These are phyloP conservation scores for Strigamia maritima DNA, from an alignment of 2,888 invertebrate species.

Conservation along the genomic window DNA sequence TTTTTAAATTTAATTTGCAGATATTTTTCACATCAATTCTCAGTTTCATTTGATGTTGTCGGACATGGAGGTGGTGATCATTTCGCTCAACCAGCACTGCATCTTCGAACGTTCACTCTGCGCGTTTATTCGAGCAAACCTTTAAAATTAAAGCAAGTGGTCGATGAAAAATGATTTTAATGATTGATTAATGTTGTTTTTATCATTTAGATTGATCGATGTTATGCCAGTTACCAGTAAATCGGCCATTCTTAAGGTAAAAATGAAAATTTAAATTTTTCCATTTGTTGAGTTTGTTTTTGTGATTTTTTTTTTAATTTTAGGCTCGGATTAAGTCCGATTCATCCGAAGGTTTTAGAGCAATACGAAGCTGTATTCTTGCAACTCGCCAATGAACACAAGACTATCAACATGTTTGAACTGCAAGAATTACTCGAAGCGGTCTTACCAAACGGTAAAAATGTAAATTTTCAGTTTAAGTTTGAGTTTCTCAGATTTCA, in stretches of 20 bases:
- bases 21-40: constrained; percentile 90
- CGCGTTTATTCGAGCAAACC: constrained; percentile 75
- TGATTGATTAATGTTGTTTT: background rate
- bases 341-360: constrained; percentile 68
- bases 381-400: constrained; percentile 84
- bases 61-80: constrained; percentile 76
- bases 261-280: background rate
- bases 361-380: constrained; percentile 88
- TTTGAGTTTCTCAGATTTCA: constrained; percentile 81
- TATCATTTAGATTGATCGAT: constrained; percentile 57
- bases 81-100: constrained; percentile 83
- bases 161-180: background rate
- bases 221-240: constrained; percentile 66
- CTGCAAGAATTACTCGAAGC: constrained; percentile 84
- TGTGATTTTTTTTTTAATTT: background rate
- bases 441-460: constrained; percentile 74
- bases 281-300: background rate
- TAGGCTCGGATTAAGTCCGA: constrained; percentile 63
- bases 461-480: background rate
- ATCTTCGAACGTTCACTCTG: constrained; percentile 86
- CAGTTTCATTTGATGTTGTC: constrained; percentile 75
- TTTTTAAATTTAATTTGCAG: constrained; percentile 55
- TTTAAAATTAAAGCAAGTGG: constrained; percentile 66
- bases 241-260: constrained; percentile 67
- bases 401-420: constrained; percentile 85